Base-by-base conservation (phyloP, 1,140 invertebrate genomes). In the Drosophila arawakana region DNA sequence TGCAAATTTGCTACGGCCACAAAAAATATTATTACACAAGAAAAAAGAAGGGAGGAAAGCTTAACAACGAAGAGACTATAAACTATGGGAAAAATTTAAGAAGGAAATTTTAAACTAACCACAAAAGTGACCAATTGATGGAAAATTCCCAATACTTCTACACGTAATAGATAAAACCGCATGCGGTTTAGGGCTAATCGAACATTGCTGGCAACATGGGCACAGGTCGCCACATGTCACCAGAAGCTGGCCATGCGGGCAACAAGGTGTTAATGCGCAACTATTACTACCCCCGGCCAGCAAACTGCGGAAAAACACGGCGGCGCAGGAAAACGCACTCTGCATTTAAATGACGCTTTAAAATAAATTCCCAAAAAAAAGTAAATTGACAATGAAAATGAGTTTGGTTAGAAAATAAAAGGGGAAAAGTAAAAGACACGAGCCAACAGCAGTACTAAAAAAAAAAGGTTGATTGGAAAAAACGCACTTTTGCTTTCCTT, bases 221-320 rank as follows among this genome's bases (percentile, higher is more conserved):
- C 78, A 77, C 78, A 84, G 73, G 83, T 80, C 73, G 80, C 80
- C 83, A 83, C 67, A 78, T 78, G 76, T 78, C 73, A 57, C 78
- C 69, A 83, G 44, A 11, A 41, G 30, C 58, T 62, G 59, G 39
- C 65, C 73, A 71, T 76, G 68, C 68, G 83, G 83, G 78, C 83
- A 88, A 80, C 80, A 88, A 88, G 83, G 83, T 88, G 83, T 88
- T 88, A 88, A 88, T 89, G 83, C 80, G 59, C 50, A 83, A 77
- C 80, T 82, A 84, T 80, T 77, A 74, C 82, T 86, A 86, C 76
- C 82, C 82, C 68, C 52, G 2, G 30, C 8, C 30, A 34, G 10
- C 3, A 61, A 9, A 47, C 7, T 18, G 15, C 47, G 15, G 63
- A 30, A n/a, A 39, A 15, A 57, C 0, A 30, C 18, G 6, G 15